phyloP scores from a whole-genome alignment of 2,113 vertebrate species.

The Corythoichthys haematopterus region DNA sequence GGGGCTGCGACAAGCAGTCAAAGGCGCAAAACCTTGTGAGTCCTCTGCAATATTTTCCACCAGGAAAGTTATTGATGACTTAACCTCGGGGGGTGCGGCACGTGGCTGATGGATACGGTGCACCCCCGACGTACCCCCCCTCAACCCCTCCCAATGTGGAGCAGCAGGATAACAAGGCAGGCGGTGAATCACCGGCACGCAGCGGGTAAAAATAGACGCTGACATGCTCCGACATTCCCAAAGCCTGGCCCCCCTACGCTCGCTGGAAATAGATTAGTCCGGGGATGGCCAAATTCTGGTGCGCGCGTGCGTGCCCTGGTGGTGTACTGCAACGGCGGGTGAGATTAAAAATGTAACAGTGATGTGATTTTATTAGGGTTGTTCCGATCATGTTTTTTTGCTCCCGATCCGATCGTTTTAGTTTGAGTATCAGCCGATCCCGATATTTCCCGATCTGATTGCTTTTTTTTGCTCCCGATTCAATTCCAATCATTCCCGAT shows the following conservation, averaged over 20 bases:
- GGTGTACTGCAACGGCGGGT: not conserved
- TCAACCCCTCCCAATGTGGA: constrained; percentile 39
- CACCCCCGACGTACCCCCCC: constrained; percentile 12
- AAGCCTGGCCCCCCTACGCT: not conserved
- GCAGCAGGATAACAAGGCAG: constrained; percentile 75
- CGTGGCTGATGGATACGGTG: constrained; percentile 74
- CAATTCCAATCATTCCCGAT: too few species aligned
- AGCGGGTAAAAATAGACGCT: constrained; percentile 71
- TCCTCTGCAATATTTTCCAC: constrained; percentile 69
- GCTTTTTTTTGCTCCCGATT: too few species aligned
- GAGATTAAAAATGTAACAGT: not conserved
- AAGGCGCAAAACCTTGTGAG: constrained; percentile 69
- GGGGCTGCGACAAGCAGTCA: constrained; percentile 63
- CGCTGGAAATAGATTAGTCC: constrained; percentile 61
- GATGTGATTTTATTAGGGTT: not conserved
- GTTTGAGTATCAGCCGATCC: too few species aligned
- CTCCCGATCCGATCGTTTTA: too few species aligned
- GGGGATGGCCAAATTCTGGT: not conserved
- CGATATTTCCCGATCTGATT: too few species aligned
- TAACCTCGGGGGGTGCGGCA: constrained; percentile 76
- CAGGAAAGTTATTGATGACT: constrained; percentile 76
- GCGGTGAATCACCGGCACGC: constrained; percentile 73
- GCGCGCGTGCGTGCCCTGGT: not conserved
- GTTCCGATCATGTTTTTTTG: too few species aligned
- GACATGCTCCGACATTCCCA: constrained; percentile 47